Base-by-base conservation (phyloP, 2,113 vertebrate species). In the Orcinus orca region DNA sequence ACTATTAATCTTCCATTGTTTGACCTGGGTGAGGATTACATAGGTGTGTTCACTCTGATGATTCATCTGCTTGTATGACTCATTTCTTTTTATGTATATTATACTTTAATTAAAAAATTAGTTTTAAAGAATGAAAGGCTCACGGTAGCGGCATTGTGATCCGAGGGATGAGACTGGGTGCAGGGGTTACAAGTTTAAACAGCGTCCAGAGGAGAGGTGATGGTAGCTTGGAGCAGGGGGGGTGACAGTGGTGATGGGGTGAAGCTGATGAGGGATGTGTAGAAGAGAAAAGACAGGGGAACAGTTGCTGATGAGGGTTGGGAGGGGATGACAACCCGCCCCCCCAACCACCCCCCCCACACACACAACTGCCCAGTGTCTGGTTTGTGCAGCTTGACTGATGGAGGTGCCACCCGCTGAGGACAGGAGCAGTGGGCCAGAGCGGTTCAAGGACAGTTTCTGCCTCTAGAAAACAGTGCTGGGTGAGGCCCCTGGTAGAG, bases 21-120 rank as follows among this genome's bases (percentile, higher is more conserved):
- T 31, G 17, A 53, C 47, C 55, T 26, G 47, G 6, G 18, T 85
- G 15, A 31, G 21, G 58, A 67, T 86, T n/a, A 73, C 4, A 0
- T 58, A 79, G 23, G 20, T 67, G 21, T 80, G 8, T 67, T 81
- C 50, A 11, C 47, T 7, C 26, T 65, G 74, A 44, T 67, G 44
- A 90, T 62, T 93, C 15, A 36, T 81, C 73, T 62, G 44, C 14
- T n/a, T 94, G 33, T 76, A 36, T 60, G 21, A 74, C 23, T 74
- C 17, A 13, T 29, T 13, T 68, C 71, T 81, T 60, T 50, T 47
- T 88, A 55, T 50, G 11, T 81, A 7, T 82, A 29, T 87, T 70
- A 38, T 4, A 14, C 25, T 62, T 62, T 2, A 33, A 33, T 77
- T n/a, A 47, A 60, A 80, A 90, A 86, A 60, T 23, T 0, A 53